Evolutionary conservation across 2,797 vertebrate species (phyloP).

Genomic region (Thunnus albacares): DNA sequence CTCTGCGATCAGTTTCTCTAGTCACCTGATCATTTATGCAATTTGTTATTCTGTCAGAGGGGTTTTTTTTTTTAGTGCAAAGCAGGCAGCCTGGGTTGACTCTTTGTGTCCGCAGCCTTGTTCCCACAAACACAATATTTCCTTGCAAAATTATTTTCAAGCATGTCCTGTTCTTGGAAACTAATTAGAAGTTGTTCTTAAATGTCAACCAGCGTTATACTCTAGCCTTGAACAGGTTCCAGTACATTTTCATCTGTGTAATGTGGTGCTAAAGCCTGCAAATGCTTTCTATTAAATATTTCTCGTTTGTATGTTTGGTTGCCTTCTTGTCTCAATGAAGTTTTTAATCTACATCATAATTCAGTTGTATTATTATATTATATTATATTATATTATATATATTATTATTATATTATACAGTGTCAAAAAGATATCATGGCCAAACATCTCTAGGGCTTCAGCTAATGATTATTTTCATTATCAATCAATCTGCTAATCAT

Average conservation of each 20-base stretch:
- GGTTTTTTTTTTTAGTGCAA: slow-evolving; percentile 23
- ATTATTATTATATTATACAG: background rate
- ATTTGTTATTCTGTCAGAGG: slow-evolving; percentile 49
- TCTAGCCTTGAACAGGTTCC: background rate
- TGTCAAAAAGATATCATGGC: background rate
- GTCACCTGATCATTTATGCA: slow-evolving; percentile 62
- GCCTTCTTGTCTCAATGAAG: background rate
- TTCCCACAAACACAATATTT: slow-evolving; percentile 46
- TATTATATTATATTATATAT: no score
- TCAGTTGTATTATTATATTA: background rate
- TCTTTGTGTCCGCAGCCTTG: slow-evolving; percentile 53
- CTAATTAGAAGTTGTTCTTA: slow-evolving; percentile 19
- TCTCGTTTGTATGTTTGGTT: background rate
- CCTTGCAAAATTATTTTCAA: slow-evolving; percentile 39
- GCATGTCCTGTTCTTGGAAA: slow-evolving; percentile 34
- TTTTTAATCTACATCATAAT: background rate
- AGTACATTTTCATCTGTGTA: background rate
- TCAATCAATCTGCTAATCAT: background rate
- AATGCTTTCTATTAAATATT: background rate
- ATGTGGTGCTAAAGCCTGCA: background rate
- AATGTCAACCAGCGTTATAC: slow-evolving; percentile 33
- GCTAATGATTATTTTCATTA: background rate
- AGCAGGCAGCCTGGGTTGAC: slow-evolving; percentile 19
- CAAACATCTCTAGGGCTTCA: background rate
- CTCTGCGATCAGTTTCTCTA: slow-evolving; percentile 9